Base-by-base conservation (phyloP, 2,113 vertebrate species). In the Corvus cornix region DNA sequence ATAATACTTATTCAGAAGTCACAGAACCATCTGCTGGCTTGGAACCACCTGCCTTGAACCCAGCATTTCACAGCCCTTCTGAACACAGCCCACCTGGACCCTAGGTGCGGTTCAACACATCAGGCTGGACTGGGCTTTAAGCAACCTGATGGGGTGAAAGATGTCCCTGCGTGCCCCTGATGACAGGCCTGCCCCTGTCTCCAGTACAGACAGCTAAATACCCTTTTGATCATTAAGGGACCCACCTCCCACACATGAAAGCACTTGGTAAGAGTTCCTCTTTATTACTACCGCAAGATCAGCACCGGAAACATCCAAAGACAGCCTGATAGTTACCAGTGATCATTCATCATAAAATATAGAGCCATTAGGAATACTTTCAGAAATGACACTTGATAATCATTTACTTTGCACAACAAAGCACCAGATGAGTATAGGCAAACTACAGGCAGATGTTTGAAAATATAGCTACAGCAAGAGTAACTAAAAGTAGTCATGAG, bases 101-200 rank as follows among this genome's bases (percentile, higher is more conserved):
- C 31, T 5, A 13, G 31, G 27, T 1, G 1, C 16, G 44, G 27
- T 33, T 55, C 33, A 70, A 31, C 21, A 31, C 20, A 9, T 14
- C 53, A 20, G 6, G 53, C 0, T 77, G 73, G 48, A 52, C 0
- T 1, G 52, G 15, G n/a, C 43, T 86, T 22, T n/a, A 26, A 53
- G 19, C 26, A 58, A 3, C 11, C 26, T 28, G 16, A 43, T 3
- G 6, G 35, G 17, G 7, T 11, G 20, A 52, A 21, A 77, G 41
- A 8, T 14, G 49, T 27, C 31, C n/a, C 56, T 33, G 10, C 0
- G 1, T 26, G 72, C 2, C 41, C 35, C 8, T 12, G 33, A 9
- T 5, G 66, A 37, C 28, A 60, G 63, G 4, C 13, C 33, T 66
- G 28, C 22, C 49, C 53, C 68, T 31, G 26, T 7, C 39, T 24